Percentiles rank a stretch among this genome's conserved stretches.
Conservation (phyloP, 2,113 vertebrate genomes). For the Formicarius rufipectus region DNA sequence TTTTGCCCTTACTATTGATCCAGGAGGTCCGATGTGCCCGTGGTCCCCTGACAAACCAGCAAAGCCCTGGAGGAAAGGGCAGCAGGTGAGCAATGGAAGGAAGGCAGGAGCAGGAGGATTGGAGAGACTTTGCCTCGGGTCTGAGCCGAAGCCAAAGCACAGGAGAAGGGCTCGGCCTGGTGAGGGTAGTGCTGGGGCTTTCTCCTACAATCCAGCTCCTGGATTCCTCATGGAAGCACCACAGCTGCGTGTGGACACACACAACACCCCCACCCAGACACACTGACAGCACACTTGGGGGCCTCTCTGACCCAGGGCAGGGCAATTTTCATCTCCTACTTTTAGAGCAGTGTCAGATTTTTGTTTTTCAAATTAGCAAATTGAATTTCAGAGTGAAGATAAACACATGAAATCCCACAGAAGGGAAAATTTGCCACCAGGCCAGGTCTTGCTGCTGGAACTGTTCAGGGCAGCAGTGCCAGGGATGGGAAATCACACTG, state of each 20-base stretch:
- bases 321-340: not conserved
- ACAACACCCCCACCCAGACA: not conserved
- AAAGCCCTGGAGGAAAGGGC: conserved; percentile 72
- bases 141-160: not conserved
- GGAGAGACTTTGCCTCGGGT: not conserved
- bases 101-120: not conserved
- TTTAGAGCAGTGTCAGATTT: not conserved
- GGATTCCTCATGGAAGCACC: not conserved
- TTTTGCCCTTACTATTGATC: conserved; percentile 72
- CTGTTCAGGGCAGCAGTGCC: not conserved
- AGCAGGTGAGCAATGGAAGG: not conserved
- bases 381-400: not conserved
- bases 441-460: not conserved
- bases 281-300: not conserved
- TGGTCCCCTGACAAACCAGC: conserved; percentile 73
- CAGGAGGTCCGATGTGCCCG: conserved; percentile 75
- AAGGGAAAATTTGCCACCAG: not conserved
- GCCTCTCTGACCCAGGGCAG: not conserved
- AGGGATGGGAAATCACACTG: not conserved
- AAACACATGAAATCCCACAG: not conserved
- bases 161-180: accelerated
- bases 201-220: not conserved
- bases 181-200: not conserved
- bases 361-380: not conserved
- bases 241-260: accelerated